Conservation (phyloP, 2,797 vertebrate genomes). For the Eulemur albifrons region DNA sequence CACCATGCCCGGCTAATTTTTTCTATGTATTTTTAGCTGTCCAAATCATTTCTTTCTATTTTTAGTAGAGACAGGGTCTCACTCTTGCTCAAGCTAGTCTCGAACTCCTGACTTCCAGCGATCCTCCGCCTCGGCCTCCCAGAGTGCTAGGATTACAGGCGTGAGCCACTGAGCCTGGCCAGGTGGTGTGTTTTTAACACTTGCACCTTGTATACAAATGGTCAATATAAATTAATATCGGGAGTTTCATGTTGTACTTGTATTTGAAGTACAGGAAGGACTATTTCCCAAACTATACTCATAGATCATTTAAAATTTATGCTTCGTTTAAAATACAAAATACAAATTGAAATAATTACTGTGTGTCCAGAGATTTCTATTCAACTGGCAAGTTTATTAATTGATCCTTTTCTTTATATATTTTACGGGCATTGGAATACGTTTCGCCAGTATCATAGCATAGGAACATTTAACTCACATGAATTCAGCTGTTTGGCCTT, state of each 20-base stretch:
- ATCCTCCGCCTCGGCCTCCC: too few relatives aligned
- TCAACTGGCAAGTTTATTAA: not conserved
- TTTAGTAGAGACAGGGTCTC: too few relatives aligned
- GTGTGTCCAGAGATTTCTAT: not conserved
- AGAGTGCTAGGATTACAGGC: too few relatives aligned
- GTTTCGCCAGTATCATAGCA: not conserved
- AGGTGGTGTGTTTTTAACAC: not conserved
- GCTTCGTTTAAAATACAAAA: slow-evolving; percentile 16
- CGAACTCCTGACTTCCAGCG: too few relatives aligned
- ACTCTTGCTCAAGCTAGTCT: too few relatives aligned
- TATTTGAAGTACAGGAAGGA: not conserved
- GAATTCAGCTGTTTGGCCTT: not conserved
- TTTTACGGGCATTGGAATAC: not conserved
- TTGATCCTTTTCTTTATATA: not conserved
- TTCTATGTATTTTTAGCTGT: too few relatives aligned
- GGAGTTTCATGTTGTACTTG: not conserved
- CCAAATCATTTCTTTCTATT: too few relatives aligned
- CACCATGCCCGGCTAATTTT: too few relatives aligned
- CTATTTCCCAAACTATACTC: not conserved
- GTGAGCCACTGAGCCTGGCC: too few relatives aligned
- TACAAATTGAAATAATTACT: not conserved
- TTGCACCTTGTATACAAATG: not conserved
- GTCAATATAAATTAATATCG: not conserved
- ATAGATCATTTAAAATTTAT: not conserved
- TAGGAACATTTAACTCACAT: not conserved